Conservation (phyloP, 2,888 invertebrate genomes). For the Saturnia japonica region DNA sequence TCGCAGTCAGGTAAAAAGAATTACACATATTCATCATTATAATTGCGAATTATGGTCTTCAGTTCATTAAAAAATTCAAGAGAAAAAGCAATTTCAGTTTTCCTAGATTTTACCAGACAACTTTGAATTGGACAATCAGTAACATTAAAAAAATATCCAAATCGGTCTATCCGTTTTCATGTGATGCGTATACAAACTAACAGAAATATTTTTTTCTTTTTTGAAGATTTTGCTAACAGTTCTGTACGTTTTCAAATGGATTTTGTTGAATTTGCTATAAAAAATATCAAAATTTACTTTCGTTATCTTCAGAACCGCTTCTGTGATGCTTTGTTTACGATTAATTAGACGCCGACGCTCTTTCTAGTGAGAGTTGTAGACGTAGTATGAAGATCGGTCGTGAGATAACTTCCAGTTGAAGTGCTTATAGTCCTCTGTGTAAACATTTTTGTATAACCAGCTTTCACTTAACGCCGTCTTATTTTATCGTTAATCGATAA, state of each 20-base stretch:
- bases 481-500: neutral
- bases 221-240: neutral
- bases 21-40: too few species aligned
- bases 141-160: too few species aligned
- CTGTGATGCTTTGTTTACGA: slow-evolving; percentile 6
- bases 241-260: neutral
- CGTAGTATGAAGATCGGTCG: slow-evolving; percentile 5
- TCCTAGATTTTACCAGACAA: too few species aligned
- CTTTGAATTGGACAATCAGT: too few species aligned
- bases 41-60: too few species aligned
- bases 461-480: neutral
- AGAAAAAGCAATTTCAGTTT: too few species aligned
- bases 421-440: slow-evolving; percentile 8
- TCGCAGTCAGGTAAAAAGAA: too few species aligned
- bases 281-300: neutral
- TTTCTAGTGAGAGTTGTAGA: neutral
- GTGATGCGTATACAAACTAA: too few species aligned
- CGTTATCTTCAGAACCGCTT: slow-evolving; percentile 5
- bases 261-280: neutral
- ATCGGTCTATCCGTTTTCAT: too few species aligned
- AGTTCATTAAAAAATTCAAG: too few species aligned
- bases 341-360: slow-evolving; percentile 7
- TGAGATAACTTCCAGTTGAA: slow-evolving; percentile 11
- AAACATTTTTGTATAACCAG: slow-evolving; percentile 2
- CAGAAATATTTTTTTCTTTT: too few species aligned